Conservation (phyloP, 1,140 invertebrate genomes). For the Calephelis virginiensis region DNA sequence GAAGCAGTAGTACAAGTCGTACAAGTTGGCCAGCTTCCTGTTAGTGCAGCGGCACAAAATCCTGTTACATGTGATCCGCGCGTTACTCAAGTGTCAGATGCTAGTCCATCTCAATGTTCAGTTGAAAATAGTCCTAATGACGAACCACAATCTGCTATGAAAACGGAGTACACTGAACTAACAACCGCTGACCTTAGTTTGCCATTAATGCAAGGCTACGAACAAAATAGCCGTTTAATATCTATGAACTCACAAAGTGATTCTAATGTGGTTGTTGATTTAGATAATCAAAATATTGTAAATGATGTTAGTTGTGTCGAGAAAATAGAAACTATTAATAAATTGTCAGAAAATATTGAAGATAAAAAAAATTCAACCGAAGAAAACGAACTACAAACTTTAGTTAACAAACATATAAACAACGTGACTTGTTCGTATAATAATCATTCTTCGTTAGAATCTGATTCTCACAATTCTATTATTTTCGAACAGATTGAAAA, state of each 20-base stretch:
- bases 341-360: slow-evolving; percentile 44
- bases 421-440: slow-evolving; percentile 48
- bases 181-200: slow-evolving; percentile 65
- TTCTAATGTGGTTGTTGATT: not conserved
- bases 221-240: slow-evolving; percentile 38
- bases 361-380: slow-evolving; percentile 39
- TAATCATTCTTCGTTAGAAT: slow-evolving; percentile 25
- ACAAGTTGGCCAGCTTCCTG: slow-evolving; percentile 71
- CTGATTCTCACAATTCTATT: slow-evolving; percentile 27
- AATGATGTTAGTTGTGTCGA: slow-evolving; percentile 13
- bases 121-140: slow-evolving; percentile 55
- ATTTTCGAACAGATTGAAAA: slow-evolving; percentile 28
- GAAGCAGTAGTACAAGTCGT: slow-evolving; percentile 65
- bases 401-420: slow-evolving; percentile 39
- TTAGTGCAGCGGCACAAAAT: slow-evolving; percentile 70
- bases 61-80: slow-evolving; percentile 69
- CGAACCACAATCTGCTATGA: slow-evolving; percentile 49
- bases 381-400: slow-evolving; percentile 36
- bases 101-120: slow-evolving; percentile 65
- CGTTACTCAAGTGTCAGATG: slow-evolving; percentile 66
- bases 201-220: slow-evolving; percentile 55
- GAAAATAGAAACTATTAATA: slow-evolving; percentile 49
- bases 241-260: slow-evolving; percentile 16
- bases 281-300: not conserved
- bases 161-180: slow-evolving; percentile 68